A percentile compares a stretch with the other conserved stretches of the same genome.
Evolutionary conservation across 1,140 invertebrate species (phyloP).

Genomic region (Cydia strobilella): DNA sequence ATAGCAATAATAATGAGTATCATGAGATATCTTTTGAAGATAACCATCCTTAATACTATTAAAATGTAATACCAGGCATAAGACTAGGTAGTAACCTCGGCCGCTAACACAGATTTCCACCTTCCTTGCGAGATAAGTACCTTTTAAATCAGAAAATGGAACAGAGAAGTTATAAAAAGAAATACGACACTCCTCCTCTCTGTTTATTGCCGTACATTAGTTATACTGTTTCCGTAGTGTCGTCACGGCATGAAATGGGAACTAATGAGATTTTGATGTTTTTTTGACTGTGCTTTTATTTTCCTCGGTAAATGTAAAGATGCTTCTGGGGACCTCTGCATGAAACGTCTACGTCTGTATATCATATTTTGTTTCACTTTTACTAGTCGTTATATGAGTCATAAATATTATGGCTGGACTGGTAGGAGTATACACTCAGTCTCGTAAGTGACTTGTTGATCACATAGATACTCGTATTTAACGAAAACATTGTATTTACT

Average conservation of each 20-base stretch:
- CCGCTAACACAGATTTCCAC: conserved; percentile 42
- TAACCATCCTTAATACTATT: background rate
- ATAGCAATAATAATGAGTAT: background rate
- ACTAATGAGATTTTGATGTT: conserved; percentile 80
- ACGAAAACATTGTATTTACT: too few species aligned
- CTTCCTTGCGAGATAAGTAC: conserved; percentile 50
- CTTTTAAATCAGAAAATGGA: conserved; percentile 74
- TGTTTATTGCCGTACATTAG: conserved; percentile 79
- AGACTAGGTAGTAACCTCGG: conserved; percentile 7
- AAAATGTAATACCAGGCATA: conserved; percentile 8
- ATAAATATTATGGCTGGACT: conserved; percentile 1
- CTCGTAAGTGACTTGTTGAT: background rate
- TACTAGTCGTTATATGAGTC: conserved; percentile 30
- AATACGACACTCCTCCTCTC: conserved; percentile 76
- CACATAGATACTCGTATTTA: too few species aligned
- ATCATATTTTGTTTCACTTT: conserved; percentile 45
- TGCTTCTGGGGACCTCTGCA: conserved; percentile 52
- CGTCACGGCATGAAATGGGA: conserved; percentile 78
- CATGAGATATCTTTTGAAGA: background rate
- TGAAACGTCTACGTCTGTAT: conserved; percentile 41
- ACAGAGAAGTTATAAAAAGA: conserved; percentile 76
- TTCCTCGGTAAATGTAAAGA: conserved; percentile 67
- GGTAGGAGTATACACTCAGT: background rate
- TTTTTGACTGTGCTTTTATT: conserved; percentile 80
- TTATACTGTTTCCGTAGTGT: conserved; percentile 79